Evolutionary conservation across 1,140 invertebrate genomes (phyloP), one percentile per base, ranked within the genome.

Genomic region (Diplogasteroides magnus): DNA sequence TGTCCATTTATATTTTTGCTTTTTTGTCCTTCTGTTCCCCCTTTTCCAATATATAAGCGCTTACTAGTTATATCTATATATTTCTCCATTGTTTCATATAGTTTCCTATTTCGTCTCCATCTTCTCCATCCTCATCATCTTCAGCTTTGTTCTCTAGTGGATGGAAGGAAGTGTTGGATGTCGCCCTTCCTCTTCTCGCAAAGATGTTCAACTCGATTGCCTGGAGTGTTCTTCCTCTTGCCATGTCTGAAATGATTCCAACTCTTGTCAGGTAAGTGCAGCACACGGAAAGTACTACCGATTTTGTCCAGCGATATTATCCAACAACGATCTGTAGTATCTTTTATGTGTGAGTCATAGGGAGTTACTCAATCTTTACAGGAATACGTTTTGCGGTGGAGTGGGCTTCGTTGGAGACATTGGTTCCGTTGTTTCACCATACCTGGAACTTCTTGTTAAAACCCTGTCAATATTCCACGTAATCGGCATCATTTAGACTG

Each of bases 131-230:
- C n/a, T n/a, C n/a, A n/a, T n/a, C n/a, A n/a, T n/a, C n/a, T n/a
- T n/a, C n/a, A 48, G 37, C 37, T 48, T 48, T 11, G 6, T 19
- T 48, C 37, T 11, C 6, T 48, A 19, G 19, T 6, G 19, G 37
- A 11, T 6, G 37, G 23, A 29, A 48, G 14, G 31, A 48, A 23
- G 28, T 61, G 28, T 48, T 23, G 1, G 29, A 48, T 28, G 61
- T 68, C 32, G 55, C 61, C 19, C 62, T 67, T 59, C 70, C 70
- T 1, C 56, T 72, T 0, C 23, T 72, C 19, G 59, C 59, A 1
- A 72, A 72, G 58, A 61, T 31, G 3, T 71, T 32, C 6, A 63
- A 58, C 31, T 60, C 61, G 2, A 65, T 72, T n/a, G 48, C 67
- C 0, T 72, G 70, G 70, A 31, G 58, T 11, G 31, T 31, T 0